Conservation (phyloP, 2,113 vertebrate species). For the Alces alces region DNA sequence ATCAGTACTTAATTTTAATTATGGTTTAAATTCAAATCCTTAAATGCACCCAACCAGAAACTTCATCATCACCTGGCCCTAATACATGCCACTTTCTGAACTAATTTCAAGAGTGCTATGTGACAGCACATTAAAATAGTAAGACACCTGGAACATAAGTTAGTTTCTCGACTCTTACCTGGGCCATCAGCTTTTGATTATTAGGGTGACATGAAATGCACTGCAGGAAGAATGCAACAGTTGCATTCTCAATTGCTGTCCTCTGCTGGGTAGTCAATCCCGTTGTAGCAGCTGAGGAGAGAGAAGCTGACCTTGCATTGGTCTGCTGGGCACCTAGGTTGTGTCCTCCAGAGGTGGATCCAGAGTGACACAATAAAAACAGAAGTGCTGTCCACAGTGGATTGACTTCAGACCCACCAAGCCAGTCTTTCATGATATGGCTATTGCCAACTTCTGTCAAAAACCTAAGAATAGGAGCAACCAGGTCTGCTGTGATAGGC, state of each 20-base stretch:
- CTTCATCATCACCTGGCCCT: background rate
- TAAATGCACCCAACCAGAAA: background rate
- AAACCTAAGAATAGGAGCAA: constrained; percentile 95
- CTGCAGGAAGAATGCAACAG: constrained; percentile 97
- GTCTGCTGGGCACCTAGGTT: constrained; percentile 73
- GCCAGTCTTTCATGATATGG: constrained; percentile 99
- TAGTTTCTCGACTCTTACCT: constrained; percentile 80
- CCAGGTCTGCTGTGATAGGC: constrained; percentile 91
- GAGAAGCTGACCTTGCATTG: constrained; percentile 82
- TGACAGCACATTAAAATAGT: background rate
- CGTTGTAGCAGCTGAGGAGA: constrained; percentile 81
- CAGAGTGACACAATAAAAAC: constrained; percentile 97
- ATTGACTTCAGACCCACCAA: constrained; percentile 96
- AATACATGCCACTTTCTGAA: background rate
- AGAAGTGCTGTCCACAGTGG: constrained; percentile 97
- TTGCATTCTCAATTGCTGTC: constrained; percentile 96
- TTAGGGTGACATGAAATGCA: constrained; percentile 98
- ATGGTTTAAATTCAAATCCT: background rate
- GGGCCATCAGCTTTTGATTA: constrained; percentile 98
- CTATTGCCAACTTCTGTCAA: constrained; percentile 98
- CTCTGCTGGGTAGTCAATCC: constrained; percentile 95
- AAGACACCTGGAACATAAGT: background rate
- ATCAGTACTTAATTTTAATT: background rate
- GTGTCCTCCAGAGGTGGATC: constrained; percentile 85
- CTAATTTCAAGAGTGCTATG: background rate